Conservation (phyloP, 2,113 vertebrate genomes). For the Callipepla californica region DNA sequence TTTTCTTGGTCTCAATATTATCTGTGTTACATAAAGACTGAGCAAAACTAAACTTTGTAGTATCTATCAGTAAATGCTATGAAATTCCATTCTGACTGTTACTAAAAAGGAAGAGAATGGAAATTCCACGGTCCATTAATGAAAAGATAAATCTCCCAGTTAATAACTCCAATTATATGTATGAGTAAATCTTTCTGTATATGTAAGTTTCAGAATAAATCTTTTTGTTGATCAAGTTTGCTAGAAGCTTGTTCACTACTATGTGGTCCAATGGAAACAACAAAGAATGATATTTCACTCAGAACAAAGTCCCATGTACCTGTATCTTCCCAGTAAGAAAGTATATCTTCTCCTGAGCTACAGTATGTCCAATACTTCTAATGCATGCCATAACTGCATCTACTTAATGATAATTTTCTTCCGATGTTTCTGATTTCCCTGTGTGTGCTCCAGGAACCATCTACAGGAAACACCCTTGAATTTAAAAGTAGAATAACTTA, state of each 20-base stretch:
- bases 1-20: not conserved
- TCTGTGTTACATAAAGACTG: not conserved
- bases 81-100: not conserved
- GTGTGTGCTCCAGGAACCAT: not conserved
- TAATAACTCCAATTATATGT: not conserved
- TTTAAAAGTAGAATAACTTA: not conserved
- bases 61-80: not conserved
- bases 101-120: not conserved
- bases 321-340: not conserved
- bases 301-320: not conserved
- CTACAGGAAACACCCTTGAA: not conserved
- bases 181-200: not conserved
- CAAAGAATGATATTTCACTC: not conserved
- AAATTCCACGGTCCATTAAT: not conserved
- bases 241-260: not conserved
- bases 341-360: not conserved
- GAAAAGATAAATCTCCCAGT: not conserved
- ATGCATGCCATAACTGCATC: not conserved
- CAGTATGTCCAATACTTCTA: accelerated
- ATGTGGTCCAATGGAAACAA: not conserved
- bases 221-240: not conserved
- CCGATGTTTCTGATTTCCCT: not conserved
- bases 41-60: not conserved
- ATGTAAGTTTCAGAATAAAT: not conserved
- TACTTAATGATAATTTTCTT: not conserved